These are phyloP conservation scores for Neoniphon sammara DNA, from an alignment of 2,797 vertebrate genomes.

Conservation along the genomic window DNA sequence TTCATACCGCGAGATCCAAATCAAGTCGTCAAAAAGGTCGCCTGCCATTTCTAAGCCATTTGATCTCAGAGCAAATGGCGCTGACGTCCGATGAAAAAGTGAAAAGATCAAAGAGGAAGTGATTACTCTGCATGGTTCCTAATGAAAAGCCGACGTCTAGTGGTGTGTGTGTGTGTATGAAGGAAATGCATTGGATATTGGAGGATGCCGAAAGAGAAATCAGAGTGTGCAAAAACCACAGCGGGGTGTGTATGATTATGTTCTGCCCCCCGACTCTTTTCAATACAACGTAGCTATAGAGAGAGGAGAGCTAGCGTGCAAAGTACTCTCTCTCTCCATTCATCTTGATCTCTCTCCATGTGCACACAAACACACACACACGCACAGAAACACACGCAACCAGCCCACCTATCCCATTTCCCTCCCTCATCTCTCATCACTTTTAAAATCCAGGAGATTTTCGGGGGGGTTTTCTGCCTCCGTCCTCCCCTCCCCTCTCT, in stretches of 20 bases:
- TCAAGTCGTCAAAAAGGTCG: conserved; percentile 37
- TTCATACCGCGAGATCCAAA: conserved; percentile 41
- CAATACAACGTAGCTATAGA: conserved; percentile 61
- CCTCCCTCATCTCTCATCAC: conserved; percentile 45
- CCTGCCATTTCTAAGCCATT: conserved; percentile 51
- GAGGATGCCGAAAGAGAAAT: conserved; percentile 41
- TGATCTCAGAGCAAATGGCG: conserved; percentile 21
- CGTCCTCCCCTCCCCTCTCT: conserved; percentile 20
- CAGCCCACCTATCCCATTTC: conserved; percentile 14
- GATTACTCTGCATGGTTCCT: conserved; percentile 55
- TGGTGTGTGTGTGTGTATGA: neutral
- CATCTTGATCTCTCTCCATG: conserved; percentile 56
- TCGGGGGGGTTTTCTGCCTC: conserved; percentile 11
- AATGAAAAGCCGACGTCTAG: conserved; percentile 57
- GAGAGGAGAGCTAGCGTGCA: conserved; percentile 63
- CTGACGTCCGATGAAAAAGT: conserved; percentile 31
- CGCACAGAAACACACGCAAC: neutral
- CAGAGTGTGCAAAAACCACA: conserved; percentile 61
- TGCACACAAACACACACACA: neutral
- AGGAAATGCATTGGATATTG: conserved; percentile 14
- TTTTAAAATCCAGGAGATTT: conserved; percentile 52
- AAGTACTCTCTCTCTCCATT: conserved; percentile 51
- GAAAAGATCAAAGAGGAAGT: conserved; percentile 43
- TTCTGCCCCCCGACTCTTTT: conserved; percentile 54
- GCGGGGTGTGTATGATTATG: conserved; percentile 68